A percentile compares a stretch with the other conserved stretches of the same genome.
phyloP scores from a whole-genome alignment of 1,140 invertebrate species.

The Nixonia krombeini region DNA sequence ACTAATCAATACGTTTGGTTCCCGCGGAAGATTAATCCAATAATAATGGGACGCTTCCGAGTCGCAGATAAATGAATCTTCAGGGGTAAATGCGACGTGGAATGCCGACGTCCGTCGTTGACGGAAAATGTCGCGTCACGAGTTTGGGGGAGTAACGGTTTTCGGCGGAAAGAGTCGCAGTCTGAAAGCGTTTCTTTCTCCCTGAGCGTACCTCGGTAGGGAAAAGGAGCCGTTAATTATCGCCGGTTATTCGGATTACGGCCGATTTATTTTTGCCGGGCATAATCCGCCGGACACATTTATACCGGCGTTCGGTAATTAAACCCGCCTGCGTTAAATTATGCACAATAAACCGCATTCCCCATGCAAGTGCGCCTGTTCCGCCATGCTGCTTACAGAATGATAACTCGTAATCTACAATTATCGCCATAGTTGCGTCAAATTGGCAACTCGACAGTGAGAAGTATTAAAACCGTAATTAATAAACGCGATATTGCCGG shows the following conservation, averaged over 20 bases:
- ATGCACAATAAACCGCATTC: neutral
- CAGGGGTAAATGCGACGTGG: no score
- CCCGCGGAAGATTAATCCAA: no score
- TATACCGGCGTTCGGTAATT: slow-evolving; percentile 9
- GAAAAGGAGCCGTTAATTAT: neutral
- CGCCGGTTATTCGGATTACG: slow-evolving; percentile 7
- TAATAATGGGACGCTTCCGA: no score
- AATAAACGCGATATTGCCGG: no score
- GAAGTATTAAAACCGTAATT: no score
- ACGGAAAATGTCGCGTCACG: no score
- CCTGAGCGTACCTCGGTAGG: neutral
- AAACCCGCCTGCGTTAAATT: neutral
- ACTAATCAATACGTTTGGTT: no score
- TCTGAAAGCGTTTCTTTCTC: neutral
- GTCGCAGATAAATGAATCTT: no score
- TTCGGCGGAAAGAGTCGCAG: no score
- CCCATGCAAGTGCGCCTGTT: neutral
- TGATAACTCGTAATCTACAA: neutral
- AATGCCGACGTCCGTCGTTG: no score
- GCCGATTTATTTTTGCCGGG: slow-evolving; percentile 1
- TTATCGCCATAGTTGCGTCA: neutral
- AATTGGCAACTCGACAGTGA: no score
- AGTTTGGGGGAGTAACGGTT: no score
- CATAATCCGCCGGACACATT: slow-evolving; percentile 6
- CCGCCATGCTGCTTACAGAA: neutral